Percentiles rank a stretch among this genome's conserved stretches.
Conservation (phyloP, 2,797 vertebrate genomes). For the Gorsachius magnificus region DNA sequence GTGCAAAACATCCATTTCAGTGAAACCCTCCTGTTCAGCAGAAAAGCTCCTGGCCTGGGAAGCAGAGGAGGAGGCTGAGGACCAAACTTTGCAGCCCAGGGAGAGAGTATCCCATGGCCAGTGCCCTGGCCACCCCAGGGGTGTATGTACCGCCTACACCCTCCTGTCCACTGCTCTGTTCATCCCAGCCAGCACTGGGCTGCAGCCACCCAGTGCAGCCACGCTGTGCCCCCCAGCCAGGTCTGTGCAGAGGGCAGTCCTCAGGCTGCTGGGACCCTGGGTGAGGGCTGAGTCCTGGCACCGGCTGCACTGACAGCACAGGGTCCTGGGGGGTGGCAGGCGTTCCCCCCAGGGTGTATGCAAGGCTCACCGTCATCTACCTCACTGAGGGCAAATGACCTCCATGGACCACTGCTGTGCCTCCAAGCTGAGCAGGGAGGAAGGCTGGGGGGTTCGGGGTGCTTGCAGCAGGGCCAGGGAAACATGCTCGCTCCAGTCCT, state of each 20-base stretch:
- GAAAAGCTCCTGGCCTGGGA: not conserved
- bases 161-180: not conserved
- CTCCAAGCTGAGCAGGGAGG: not conserved
- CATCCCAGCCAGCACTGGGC: not conserved
- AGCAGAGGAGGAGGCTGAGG: not conserved
- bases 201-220: not conserved
- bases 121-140: not conserved
- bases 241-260: too few species aligned
- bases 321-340: not conserved
- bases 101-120: not conserved
- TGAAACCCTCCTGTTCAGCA: not conserved
- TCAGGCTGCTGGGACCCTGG: not conserved
- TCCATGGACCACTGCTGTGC: accelerated
- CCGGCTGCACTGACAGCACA: accelerated
- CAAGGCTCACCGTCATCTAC: accelerated
- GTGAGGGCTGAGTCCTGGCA: not conserved
- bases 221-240: not conserved
- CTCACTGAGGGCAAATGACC: not conserved
- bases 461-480: too few species aligned
- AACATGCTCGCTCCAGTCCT: not conserved
- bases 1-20: not conserved
- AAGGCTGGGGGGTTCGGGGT: too few species aligned
- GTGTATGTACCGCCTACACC: accelerated
- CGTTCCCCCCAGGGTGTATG: not conserved
- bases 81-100: not conserved